Percentiles rank a stretch among this genome's conserved stretches.
Evolutionary conservation across 2,113 vertebrate genomes (phyloP).

Genomic region (Trogon melanurus): DNA sequence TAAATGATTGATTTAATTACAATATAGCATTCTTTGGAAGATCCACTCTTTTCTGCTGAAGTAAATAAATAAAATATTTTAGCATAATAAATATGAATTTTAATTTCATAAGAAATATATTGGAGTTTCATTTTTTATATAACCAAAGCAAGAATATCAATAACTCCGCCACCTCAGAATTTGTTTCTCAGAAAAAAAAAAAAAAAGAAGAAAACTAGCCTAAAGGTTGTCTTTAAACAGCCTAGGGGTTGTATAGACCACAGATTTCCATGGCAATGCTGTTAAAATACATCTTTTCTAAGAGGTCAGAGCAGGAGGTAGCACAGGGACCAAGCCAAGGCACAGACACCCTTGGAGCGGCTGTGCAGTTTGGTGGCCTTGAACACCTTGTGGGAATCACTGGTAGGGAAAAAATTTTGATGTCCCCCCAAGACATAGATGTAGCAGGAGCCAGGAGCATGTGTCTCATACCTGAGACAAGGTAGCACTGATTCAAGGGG

Average conservation of each 20-base stretch:
- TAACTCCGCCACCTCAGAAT: not conserved
- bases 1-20: not conserved
- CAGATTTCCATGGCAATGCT: not conserved
- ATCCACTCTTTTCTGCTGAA: not conserved
- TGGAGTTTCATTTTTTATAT: not conserved
- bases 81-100: not conserved
- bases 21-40: not conserved
- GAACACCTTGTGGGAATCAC: not conserved
- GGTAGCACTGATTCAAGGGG: not conserved
- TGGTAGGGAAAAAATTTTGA: not conserved
- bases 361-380: not conserved
- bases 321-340: not conserved
- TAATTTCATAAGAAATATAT: not conserved
- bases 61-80: not conserved
- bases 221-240: not conserved
- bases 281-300: not conserved
- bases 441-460: not conserved
- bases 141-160: not conserved
- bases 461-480: not conserved
- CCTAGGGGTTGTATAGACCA: not conserved
- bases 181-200: not conserved
- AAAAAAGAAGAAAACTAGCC: not conserved
- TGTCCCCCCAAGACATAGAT: fast-evolving
- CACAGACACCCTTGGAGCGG: fast-evolving
- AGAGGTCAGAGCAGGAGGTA: not conserved